Evolutionary conservation across 2,888 invertebrate species (phyloP), one percentile per base, ranked within the genome.

Genomic region (Neoscelio sp.): DNA sequence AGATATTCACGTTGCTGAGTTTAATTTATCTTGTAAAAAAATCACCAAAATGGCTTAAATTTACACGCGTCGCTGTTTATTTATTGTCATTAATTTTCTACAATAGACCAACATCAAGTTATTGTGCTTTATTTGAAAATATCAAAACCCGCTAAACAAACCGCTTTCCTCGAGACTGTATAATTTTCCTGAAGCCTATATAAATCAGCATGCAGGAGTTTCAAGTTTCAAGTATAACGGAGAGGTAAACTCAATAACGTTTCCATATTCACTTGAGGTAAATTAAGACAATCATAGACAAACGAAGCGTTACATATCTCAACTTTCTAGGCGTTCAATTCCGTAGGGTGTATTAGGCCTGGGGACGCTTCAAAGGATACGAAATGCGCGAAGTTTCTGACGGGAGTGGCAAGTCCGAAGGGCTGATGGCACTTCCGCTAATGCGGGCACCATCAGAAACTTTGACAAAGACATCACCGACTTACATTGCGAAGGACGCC

Each of bases 381-480:
- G 67, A 67, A 80, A 78, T 78, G 78, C 30, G 75, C 64, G 30
- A 80, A 80, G 80, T 80, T 78, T 71, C 71, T 52, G 60, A 65
- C 68, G 50, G 68, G 70, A 54, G 73, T 48, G 50, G 65, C 76
- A 68, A 67, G 64, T 79, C 78, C 44, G 64, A 64, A 65, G 78
- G 67, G 75, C 79, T 75, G 77, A 78, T 65, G 80, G 79, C 82
- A 82, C 82, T 83, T 81, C 74, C 80, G 75, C 58, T 82, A 83
- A 83, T 83, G 82, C 80, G 80, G 80, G 82, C 74, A 74, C 81
- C 68, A 76, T 71, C 75, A 65, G 77, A 79, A 82, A 82, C 81
- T 83, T 82, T 60, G 76, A 81, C 78, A 80, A 82, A 82, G 81
- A 76, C 76, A 70, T 68, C 50, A 64, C 20, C 67, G 75, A 75